Base-by-base conservation (phyloP, 2,113 vertebrate genomes). In the Poeciliopsis prolifica region DNA sequence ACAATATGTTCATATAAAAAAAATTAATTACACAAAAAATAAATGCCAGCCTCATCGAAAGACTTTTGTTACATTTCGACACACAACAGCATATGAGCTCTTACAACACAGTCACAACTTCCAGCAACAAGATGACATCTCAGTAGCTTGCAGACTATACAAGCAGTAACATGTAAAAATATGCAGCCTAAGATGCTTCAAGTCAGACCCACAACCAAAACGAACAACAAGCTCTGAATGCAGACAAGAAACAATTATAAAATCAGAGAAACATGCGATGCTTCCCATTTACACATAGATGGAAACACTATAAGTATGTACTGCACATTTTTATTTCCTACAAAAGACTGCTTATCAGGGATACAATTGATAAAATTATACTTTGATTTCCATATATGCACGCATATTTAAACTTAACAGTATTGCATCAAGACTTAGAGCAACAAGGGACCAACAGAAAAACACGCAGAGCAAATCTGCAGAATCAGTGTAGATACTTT, bases 101-200 rank as follows among this genome's bases (percentile, higher is more conserved):
- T 11, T 31, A 11, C 48, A 64, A 66, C 4, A 19, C 4, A 14
- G 24, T 31, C 1, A 4, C 22, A 62, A 44, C 19, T 33, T 28
- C 12, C 6, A 72, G 73, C 17, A 40, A 72, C 35, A 61, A 60
- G 30, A 64, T 61, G 24, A 42, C 48, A 74, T 71, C 22, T 75
- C 29, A 2, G 60, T 22, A 11, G 24, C 2, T 17, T 64, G 17
- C 29, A 6, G 22, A 58, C 72, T 48, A 17, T 26, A 65, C 66
- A 79, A 44, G 75, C 48, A 68, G 61, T 31, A 58, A 28, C 51
- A 64, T 61, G 65, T 61, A 61, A 51, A 81, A 70, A 61, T 71
- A 76, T 65, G 58, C 31, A 75, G 51, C 66, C 5, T 28, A 29
- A 8, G 26, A 29, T 40, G 3, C 62, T 42, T 29, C 12, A 51